Evolutionary conservation across 2,888 invertebrate species (phyloP), one percentile per base, ranked within the genome.

Genomic region (Chloroclystis v-ata): DNA sequence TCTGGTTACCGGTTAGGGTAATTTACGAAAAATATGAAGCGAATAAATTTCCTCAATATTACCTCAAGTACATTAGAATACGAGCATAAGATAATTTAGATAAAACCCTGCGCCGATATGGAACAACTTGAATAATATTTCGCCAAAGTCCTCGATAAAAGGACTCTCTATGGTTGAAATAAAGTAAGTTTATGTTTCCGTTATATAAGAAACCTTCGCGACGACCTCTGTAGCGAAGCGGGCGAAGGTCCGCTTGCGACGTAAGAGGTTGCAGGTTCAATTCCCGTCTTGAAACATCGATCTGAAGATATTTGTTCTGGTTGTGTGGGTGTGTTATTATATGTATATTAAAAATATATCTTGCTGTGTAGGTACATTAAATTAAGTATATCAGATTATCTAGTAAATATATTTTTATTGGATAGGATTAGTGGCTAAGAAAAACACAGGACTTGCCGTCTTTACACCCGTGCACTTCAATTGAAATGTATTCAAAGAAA

Each of bases 11-110:
- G 20, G 20, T 20, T 20, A n/a, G 20, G 20, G 5, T 20, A 13
- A 10, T 7, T 12, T 24, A 24, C n/a, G 12, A 65, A 65, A 63
- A 50, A 39, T 59, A 58, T 57, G 52, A 51, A 60, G 56, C 60
- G 57, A 61, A 61, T 64, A 43, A 67, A 66, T 59, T 60, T 59
- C 57, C 64, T 20, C 20, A 63, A 71, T 69, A 69, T 67, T 67
- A 62, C 62, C 60, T 54, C 63, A 49, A 62, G 63, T 61, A 61
- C 61, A 61, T 67, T 57, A 43, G 55, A 61, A 65, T n/a, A 33
- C 32, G 20, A 20, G 20, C 67, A 75, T 74, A 75, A 72, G 77
- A 79, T 75, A 81, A 75, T 82, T 81, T 75, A 79, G 78, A 81
- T 80, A 82, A 79, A 43, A 44, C 39, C 26, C 37, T 30, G 30